Evolutionary conservation across 1,140 invertebrate genomes (phyloP).

Genomic region (Anastrepha obliqua): DNA sequence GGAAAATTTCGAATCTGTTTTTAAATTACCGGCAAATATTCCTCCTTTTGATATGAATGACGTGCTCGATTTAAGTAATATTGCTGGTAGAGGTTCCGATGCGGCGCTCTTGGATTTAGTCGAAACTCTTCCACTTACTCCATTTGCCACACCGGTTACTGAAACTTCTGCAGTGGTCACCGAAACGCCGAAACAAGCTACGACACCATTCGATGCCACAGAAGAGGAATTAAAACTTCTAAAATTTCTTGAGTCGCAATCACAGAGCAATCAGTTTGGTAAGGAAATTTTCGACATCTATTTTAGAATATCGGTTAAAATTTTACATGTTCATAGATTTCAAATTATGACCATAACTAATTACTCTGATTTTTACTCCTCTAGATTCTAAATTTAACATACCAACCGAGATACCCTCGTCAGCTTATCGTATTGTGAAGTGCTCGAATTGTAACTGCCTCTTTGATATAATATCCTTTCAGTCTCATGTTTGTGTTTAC

Average conservation of each 20-base stretch:
- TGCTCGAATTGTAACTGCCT: constrained; percentile 63
- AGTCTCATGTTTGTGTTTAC: constrained; percentile 63
- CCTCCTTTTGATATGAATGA: constrained; percentile 39
- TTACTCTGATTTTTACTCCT: neutral
- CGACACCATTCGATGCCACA: constrained; percentile 64
- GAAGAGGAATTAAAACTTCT: constrained; percentile 65
- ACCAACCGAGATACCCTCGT: neutral
- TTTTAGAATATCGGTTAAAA: no score
- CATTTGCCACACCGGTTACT: neutral
- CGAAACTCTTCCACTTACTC: neutral
- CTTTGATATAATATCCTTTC: constrained; percentile 60
- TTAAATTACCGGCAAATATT: neutral
- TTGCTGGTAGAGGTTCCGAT: neutral
- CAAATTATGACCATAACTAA: neutral
- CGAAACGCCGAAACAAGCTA: neutral
- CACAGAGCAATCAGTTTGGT: constrained; percentile 46
- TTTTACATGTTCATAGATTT: neutral
- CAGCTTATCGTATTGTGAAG: constrained; percentile 57
- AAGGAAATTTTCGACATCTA: neutral
- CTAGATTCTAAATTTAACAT: constrained; percentile 24
- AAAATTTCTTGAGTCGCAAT: constrained; percentile 62
- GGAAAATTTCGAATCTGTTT: constrained; percentile 37
- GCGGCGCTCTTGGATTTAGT: neutral
- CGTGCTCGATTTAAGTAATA: constrained; percentile 54
- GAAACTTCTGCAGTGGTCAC: constrained; percentile 22